Evolutionary conservation across 2,113 vertebrate genomes (phyloP).

Genomic region (Sebastes schlegelii): DNA sequence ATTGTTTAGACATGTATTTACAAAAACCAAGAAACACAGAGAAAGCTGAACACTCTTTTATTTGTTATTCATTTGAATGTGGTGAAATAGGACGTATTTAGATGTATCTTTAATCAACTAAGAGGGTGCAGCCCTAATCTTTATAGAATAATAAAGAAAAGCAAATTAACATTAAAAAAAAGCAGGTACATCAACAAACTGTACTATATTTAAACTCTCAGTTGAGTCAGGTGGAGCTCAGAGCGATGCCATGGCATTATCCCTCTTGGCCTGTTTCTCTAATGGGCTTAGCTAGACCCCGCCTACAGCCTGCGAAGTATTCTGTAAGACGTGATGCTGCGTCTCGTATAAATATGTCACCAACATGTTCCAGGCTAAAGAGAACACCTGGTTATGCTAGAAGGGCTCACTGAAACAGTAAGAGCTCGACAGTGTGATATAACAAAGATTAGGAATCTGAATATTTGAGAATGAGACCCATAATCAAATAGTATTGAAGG

Average conservation of each 20-base stretch:
- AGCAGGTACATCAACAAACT: neutral
- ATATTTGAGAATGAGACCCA: neutral
- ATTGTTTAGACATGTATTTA: neutral
- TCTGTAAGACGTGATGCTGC: slow-evolving; percentile 27
- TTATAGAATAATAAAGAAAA: neutral
- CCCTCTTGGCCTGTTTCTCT: slow-evolving; percentile 80
- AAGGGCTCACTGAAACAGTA: neutral
- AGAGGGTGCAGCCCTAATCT: no score
- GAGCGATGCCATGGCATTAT: slow-evolving; percentile 64
- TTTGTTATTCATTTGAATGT: neutral
- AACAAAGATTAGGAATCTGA: neutral
- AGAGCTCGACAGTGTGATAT: neutral
- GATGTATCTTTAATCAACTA: no score
- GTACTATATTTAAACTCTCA: slow-evolving; percentile 20
- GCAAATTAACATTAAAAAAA: neutral
- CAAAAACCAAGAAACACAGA: neutral
- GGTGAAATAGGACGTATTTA: no score
- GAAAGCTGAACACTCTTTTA: neutral
- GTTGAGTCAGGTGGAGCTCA: slow-evolving; percentile 70
- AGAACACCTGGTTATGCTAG: neutral
- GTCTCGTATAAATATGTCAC: slow-evolving; percentile 21
- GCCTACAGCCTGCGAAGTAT: slow-evolving; percentile 43
- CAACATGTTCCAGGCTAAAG: slow-evolving; percentile 8
- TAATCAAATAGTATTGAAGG: neutral
- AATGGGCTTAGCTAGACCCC: slow-evolving; percentile 75